A percentile compares a stretch with the other conserved stretches of the same genome.
phyloP scores from a whole-genome alignment of 2,113 vertebrate species.

The Eonycteris spelaea region DNA sequence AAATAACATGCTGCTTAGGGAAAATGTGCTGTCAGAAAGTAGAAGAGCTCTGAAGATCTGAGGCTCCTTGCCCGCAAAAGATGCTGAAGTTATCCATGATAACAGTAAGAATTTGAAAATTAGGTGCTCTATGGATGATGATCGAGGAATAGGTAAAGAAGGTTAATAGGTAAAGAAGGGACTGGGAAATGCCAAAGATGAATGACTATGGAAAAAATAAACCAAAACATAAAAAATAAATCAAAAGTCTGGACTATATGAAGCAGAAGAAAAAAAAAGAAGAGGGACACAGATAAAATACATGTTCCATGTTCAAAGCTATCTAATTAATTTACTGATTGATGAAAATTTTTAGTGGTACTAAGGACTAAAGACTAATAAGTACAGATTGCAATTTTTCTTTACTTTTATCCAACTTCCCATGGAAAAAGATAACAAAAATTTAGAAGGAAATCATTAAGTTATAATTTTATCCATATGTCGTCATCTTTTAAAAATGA shows the following conservation, averaged over 20 bases:
- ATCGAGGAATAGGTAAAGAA: too few species aligned
- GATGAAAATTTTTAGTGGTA: slow-evolving; percentile 9
- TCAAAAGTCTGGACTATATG: background rate
- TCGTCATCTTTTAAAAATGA: background rate
- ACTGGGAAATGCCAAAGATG: background rate
- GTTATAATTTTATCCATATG: background rate
- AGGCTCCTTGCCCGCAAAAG: background rate
- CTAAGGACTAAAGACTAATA: background rate
- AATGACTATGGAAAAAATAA: background rate
- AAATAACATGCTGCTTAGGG: background rate
- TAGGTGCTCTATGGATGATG: background rate
- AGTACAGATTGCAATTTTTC: slow-evolving; percentile 3
- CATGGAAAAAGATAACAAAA: background rate
- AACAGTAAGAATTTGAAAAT: slow-evolving; percentile 17
- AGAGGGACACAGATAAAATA: background rate
- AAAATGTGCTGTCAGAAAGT: background rate
- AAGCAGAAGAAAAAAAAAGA: background rate
- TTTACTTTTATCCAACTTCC: background rate
- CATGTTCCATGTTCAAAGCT: slow-evolving; percentile 5
- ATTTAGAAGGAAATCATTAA: slow-evolving; percentile 15
- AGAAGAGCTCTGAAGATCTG: background rate
- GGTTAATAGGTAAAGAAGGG: background rate
- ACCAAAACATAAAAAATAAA: background rate
- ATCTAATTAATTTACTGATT: background rate
- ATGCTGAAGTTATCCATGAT: background rate